Conservation (phyloP, 2,797 vertebrate species). For the Zalophus californianus region DNA sequence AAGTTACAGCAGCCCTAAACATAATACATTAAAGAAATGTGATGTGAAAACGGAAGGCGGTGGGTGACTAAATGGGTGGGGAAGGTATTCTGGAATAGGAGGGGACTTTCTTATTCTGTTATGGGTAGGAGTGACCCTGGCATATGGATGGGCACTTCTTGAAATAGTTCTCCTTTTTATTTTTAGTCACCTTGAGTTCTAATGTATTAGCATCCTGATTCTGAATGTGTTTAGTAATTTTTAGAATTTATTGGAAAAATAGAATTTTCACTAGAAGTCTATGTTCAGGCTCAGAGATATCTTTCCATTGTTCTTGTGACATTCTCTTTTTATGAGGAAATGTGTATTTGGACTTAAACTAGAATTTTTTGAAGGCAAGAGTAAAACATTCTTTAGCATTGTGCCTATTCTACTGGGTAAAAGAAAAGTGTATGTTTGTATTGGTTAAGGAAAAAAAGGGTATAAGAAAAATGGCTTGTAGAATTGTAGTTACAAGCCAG, state of each 20-base stretch:
- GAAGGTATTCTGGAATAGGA: not conserved
- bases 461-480: not conserved
- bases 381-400: not conserved
- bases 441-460: not conserved
- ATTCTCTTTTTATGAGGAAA: slow-evolving; percentile 30
- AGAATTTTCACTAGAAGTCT: slow-evolving; percentile 29
- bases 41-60: not conserved
- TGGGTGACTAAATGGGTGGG: slow-evolving; percentile 1
- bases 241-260: slow-evolving; percentile 38
- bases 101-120: slow-evolving; percentile 12
- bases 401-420: not conserved
- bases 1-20: not conserved
- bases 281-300: not conserved
- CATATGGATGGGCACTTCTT: slow-evolving; percentile 13
- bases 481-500: not conserved
- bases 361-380: not conserved
- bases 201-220: slow-evolving; percentile 35
- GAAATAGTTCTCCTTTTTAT: slow-evolving; percentile 37
- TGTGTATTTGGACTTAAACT: not conserved
- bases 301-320: not conserved
- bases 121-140: not conserved
- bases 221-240: not conserved
- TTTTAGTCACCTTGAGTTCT: slow-evolving; percentile 21
- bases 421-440: not conserved
- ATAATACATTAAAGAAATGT: not conserved